A percentile compares a stretch with the other conserved stretches of the same genome.
Conservation (phyloP, 2,113 vertebrate genomes). For the Hippoglossus stenolepis region DNA sequence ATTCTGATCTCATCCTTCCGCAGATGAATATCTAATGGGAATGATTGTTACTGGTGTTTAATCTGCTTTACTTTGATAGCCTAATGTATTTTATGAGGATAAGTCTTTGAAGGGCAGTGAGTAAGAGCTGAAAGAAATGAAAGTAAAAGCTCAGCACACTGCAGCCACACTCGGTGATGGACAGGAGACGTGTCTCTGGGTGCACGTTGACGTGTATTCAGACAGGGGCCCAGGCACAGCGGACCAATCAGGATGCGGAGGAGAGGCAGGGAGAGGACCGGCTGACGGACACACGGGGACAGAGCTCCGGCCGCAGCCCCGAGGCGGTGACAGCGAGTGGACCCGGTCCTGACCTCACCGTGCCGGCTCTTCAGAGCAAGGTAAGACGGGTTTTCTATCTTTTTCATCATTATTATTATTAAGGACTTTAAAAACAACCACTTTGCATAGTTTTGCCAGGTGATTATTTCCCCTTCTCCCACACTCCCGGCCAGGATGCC, state of each 20-base stretch:
- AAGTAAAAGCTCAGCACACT: neutral
- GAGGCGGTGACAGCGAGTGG: slow-evolving; percentile 42
- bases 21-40: no score
- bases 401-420: neutral
- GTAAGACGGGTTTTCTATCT: slow-evolving; percentile 25
- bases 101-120: neutral
- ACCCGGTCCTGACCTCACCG: slow-evolving; percentile 26
- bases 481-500: slow-evolving; percentile 15
- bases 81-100: no score
- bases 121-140: neutral
- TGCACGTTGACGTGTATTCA: slow-evolving; percentile 53
- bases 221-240: slow-evolving; percentile 10
- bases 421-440: neutral
- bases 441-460: slow-evolving; percentile 18
- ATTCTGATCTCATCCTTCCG: no score
- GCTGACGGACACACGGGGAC: slow-evolving; percentile 40
- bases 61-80: no score
- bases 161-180: neutral
- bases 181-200: slow-evolving; percentile 17
- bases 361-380: slow-evolving; percentile 42
- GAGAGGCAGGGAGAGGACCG: slow-evolving; percentile 61
- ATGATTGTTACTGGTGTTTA: no score
- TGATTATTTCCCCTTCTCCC: neutral
- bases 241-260: slow-evolving; percentile 75
- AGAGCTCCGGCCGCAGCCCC: slow-evolving; percentile 46